Conservation (phyloP, 2,113 vertebrate species). For the Morone saxatilis region DNA sequence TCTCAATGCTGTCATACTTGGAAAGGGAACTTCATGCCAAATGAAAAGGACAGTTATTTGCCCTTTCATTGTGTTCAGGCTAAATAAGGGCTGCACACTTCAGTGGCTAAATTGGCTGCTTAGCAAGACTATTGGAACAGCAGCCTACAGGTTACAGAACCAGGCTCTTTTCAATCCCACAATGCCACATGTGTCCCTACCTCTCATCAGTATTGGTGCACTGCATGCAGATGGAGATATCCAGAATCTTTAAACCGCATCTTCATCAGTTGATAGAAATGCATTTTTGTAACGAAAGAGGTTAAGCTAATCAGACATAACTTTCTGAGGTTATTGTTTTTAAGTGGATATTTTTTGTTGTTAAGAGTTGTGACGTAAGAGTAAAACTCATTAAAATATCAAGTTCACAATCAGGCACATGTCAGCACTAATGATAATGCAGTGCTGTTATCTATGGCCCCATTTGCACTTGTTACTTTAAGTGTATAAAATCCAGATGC, state of each 20-base stretch:
- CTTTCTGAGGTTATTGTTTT: neutral
- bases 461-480: neutral
- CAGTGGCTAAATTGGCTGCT: constrained; percentile 24
- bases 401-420: neutral
- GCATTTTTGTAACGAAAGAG: neutral
- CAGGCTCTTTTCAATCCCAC: neutral
- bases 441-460: too few species aligned
- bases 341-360: neutral
- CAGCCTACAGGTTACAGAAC: constrained; percentile 29
- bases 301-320: neutral
- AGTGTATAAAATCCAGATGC: neutral
- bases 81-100: constrained; percentile 44
- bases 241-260: neutral
- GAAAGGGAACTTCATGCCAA: constrained; percentile 9
- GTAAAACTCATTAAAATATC: neutral
- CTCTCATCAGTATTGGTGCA: neutral
- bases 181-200: neutral
- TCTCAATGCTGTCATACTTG: constrained; percentile 2
- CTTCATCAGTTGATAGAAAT: neutral
- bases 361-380: neutral
- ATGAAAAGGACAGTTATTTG: constrained; percentile 24
- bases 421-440: too few species aligned
- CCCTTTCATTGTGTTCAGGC: constrained; percentile 42
- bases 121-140: constrained; percentile 28
- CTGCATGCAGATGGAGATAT: neutral